phyloP scores from a whole-genome alignment of 2,888 invertebrate genomes.

The Deilephila porcellus region DNA sequence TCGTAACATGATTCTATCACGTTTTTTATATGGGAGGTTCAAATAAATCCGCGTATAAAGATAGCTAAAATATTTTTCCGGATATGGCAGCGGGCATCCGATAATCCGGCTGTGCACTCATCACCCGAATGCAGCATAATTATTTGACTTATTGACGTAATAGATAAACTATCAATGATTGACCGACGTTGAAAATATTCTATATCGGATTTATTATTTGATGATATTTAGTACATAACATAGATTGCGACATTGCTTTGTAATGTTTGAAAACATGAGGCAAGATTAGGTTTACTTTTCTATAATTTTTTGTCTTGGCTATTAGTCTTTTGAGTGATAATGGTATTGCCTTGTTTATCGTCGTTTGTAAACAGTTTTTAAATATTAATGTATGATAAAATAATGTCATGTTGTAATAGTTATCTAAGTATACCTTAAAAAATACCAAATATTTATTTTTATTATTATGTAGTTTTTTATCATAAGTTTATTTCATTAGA shows the following conservation, averaged over 20 bases:
- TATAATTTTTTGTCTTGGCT: not conserved
- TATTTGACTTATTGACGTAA: conserved; percentile 29
- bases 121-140: conserved; percentile 23
- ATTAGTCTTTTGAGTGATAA: not conserved
- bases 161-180: conserved; percentile 32
- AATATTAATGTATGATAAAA: no score
- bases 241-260: not conserved
- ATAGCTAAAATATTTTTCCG: conserved; percentile 4
- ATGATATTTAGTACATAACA: conserved; percentile 1
- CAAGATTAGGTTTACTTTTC: not conserved
- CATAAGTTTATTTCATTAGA: no score
- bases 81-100: not conserved
- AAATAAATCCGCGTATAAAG: not conserved
- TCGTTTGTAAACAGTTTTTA: no score
- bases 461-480: no score
- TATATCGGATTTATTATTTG: conserved; percentile 25
- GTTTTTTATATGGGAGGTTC: no score
- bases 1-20: no score
- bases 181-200: conserved; percentile 17
- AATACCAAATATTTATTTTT: no score
- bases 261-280: not conserved
- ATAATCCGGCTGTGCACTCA: not conserved
- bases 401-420: no score
- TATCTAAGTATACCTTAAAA: no score
- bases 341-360: no score